A percentile compares a stretch with the other conserved stretches of the same genome.
Conservation (phyloP, 35 echinoderm and acorn worm genomes). For the Diadema setosum region DNA sequence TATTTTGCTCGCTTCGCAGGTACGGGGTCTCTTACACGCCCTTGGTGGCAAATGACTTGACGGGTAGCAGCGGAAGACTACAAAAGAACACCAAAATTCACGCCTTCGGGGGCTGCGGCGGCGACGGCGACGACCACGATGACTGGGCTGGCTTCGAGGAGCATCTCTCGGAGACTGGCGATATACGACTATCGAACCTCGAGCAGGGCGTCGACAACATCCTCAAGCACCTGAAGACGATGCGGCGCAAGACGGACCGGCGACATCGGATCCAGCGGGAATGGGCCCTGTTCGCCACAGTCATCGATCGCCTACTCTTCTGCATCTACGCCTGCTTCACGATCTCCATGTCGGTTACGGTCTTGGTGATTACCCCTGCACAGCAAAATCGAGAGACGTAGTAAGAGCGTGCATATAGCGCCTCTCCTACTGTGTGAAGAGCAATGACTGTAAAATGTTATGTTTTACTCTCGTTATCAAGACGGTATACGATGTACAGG, state of each 20-base stretch:
- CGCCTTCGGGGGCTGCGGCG: background rate
- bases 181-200: constrained; percentile 55
- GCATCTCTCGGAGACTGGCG: constrained; percentile 43
- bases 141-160: constrained; percentile 42
- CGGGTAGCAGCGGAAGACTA: background rate
- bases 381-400: background rate
- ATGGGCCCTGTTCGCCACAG: constrained; percentile 88
- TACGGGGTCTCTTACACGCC: constrained; percentile 76
- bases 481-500: no score
- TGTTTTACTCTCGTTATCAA: no score
- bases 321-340: constrained; percentile 86
- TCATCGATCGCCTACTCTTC: constrained; percentile 89
- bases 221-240: constrained; percentile 50
- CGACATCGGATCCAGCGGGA: constrained; percentile 54
- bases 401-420: no score
- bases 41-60: constrained; percentile 26
- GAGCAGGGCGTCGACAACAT: constrained; percentile 70
- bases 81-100: constrained; percentile 27
- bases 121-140: constrained; percentile 19
- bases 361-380: constrained; percentile 54
- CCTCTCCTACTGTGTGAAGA: no score
- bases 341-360: constrained; percentile 64
- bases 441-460: no score
- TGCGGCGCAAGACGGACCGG: constrained; percentile 21
- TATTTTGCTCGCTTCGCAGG: no score